Percentiles rank a stretch among this genome's conserved stretches.
phyloP scores from a whole-genome alignment of 2,113 vertebrate genomes.

The Tyto alba region DNA sequence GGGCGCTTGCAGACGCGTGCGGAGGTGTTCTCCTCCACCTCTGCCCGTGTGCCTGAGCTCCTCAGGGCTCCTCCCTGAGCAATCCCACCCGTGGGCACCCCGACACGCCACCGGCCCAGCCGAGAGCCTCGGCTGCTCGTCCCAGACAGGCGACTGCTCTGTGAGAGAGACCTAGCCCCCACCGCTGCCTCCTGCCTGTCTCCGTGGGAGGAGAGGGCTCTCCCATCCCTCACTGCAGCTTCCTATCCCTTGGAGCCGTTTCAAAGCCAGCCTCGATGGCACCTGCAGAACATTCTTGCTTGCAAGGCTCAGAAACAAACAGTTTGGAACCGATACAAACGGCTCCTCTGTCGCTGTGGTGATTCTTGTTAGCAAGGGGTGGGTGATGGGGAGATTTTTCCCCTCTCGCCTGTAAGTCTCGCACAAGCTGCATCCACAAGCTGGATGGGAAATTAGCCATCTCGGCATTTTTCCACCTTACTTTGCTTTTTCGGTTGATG shows the following conservation, averaged over 20 bases:
- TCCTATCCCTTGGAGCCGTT: slow-evolving; percentile 22
- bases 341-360: slow-evolving; percentile 29
- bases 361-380: background rate
- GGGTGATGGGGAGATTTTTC: slow-evolving; percentile 19
- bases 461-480: slow-evolving; percentile 62
- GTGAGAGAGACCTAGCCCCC: background rate
- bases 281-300: background rate
- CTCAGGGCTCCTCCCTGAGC: background rate
- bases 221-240: background rate
- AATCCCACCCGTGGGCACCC: rapidly evolving
- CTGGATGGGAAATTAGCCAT: slow-evolving; percentile 55
- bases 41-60: background rate
- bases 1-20: rapidly evolving
- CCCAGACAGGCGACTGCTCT: rapidly evolving
- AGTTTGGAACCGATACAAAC: background rate
- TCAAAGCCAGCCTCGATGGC: background rate
- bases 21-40: rapidly evolving
- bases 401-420: slow-evolving; percentile 8
- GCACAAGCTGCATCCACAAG: background rate
- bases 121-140: background rate
- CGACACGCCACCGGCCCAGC: rapidly evolving
- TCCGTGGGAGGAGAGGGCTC: background rate
- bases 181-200: background rate
- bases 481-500: slow-evolving; percentile 17
- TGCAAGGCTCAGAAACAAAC: background rate